Evolutionary conservation across 2,888 invertebrate species (phyloP).

Genomic region (Nasonia oneida): DNA sequence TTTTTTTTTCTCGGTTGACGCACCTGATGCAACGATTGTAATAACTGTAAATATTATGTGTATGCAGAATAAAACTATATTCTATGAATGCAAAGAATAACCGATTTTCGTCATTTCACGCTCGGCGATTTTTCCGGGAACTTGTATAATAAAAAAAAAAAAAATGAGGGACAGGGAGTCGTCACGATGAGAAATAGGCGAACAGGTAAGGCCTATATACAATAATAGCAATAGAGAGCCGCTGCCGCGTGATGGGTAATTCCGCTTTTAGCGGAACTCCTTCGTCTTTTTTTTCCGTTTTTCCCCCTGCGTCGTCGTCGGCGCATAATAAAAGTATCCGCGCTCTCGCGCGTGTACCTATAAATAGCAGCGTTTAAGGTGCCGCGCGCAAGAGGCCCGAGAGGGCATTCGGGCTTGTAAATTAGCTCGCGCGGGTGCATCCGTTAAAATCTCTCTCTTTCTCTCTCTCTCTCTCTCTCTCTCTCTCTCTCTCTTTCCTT

Average conservation of each 20-base stretch:
- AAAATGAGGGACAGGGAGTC: background rate
- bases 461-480: background rate
- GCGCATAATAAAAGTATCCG: background rate
- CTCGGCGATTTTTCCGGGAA: background rate
- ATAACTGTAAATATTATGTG: no score
- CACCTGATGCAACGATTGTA: no score
- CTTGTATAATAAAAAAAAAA: no score
- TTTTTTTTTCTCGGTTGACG: no score
- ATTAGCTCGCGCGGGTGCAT: slow-evolving; percentile 10
- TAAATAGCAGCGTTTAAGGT: background rate
- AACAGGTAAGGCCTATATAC: slow-evolving; percentile 28
- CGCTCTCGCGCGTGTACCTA: background rate
- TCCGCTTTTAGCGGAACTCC: slow-evolving; percentile 37
- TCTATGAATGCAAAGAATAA: background rate
- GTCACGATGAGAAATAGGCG: slow-evolving; percentile 39
- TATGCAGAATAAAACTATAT: no score
- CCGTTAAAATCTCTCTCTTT: slow-evolving; percentile 1
- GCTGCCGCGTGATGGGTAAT: slow-evolving; percentile 46
- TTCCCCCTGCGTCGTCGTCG: background rate
- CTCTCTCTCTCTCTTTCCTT: no score
- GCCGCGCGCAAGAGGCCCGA: background rate
- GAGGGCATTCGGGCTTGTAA: background rate
- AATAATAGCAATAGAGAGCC: background rate
- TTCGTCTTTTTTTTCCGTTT: slow-evolving; percentile 16
- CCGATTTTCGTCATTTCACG: background rate